Base-by-base conservation (phyloP, 2,797 vertebrate species). In the Poeciliopsis paucimaculata region DNA sequence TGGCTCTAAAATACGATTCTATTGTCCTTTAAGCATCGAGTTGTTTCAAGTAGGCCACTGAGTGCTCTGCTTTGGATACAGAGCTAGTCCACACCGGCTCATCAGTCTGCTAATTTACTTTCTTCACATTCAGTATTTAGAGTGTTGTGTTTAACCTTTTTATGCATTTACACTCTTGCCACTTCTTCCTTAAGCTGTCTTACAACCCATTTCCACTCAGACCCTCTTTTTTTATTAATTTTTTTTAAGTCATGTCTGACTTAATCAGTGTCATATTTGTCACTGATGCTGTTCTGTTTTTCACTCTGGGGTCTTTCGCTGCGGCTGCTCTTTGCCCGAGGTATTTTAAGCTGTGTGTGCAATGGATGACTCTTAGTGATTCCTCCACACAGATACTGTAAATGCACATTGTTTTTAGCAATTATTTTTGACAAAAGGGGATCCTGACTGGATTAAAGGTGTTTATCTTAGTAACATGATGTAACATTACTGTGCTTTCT, bases 261-360 rank as follows among this genome's bases (percentile, higher is more conserved):
- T 68, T 43, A 70, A 70, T 70, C 66, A 70, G 36, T 41, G 39
- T 45, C 41, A 70, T 45, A 11, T 43, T 70, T 70, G 41, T 70
- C 66, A 45, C 39, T 43, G 23, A 70, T 41, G 64, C 23, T 45
- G 66, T 5, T 68, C 64, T n/a, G 39, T 70, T 70, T 45, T 45
- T 41, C 66, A 70, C 12, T 68, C 36, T n/a, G 23, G 41, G 66
- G 23, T 70, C 66, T 70, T 68, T 26, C 43, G 39, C 66, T n/a
- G 66, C 3, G 23, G 23, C 26, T 70, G 66, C 23, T 70, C 41
- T 70, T 16, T 70, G 66, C 66, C 66, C 0, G 12, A n/a, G 39
- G 26, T n/a, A 43, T 70, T 70, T n/a, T 45, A 70, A 45, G 66
- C 23, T 70, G 23, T 13, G 26, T 70, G 39, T 2, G 9, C 18